Base-by-base conservation (phyloP, 2,888 invertebrate species). In the Volucella inflata region DNA sequence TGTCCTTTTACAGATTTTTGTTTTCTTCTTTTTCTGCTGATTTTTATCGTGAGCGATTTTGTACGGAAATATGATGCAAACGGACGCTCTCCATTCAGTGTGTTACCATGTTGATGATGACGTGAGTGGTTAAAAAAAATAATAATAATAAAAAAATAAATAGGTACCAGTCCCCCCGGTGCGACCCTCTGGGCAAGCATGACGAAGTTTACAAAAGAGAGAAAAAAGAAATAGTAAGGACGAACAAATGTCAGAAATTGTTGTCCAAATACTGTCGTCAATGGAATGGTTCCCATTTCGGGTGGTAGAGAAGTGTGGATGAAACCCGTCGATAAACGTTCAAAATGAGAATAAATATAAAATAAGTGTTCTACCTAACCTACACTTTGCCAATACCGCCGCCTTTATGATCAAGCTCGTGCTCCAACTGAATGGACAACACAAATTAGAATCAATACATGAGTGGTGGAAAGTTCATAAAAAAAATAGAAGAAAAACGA, bases 391-490 rank as follows among this genome's bases (percentile, higher is more conserved):
- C 60, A 21, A 8, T 42, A 17, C 59, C 46, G 53, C 55, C 46
- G 42, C 46, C 21, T 6, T 14, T 12, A 14, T 46, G 62, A 55
- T 2, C 40, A 3, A 10, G 8, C 55, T 36, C 9, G 16, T 36
- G 9, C 62, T 60, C 30, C 0, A 30, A 30, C 30, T 4, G 4
- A 30, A 30, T 50, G 50, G 30, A 44, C 50, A 48, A 71, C 75
- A 79, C 80, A 75, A 84, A 84, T 84, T 76, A 71, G 80, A 84
- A 80, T 84, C 84, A 84, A 84, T 84, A 76, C 71, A 65, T 65
- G 67, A 42, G 72, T 50, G 60, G 64, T 2, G 8, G 30, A 38
- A 16, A 48, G 80, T 68, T 75, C 46, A 60, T 44, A 72, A 42
- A 71, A 44, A 16, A 70, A 21, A 44, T 8, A 55, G n/a, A 62